These are phyloP conservation scores for Thunnus albacares DNA, from an alignment of 2,797 vertebrate genomes.

Conservation along the genomic window DNA sequence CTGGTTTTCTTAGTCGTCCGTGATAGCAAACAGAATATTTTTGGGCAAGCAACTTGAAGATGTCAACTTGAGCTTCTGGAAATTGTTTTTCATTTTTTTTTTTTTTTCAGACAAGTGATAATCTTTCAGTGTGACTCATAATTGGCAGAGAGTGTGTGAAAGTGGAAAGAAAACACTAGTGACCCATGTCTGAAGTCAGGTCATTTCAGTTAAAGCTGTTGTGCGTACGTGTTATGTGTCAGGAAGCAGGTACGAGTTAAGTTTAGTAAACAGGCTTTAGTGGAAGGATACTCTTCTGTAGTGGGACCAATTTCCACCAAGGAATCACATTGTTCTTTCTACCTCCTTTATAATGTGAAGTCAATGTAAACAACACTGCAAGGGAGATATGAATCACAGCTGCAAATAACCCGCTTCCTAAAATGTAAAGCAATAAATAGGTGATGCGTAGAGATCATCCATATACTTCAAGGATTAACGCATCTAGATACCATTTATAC, in stretches of 20 bases:
- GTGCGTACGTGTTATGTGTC: not conserved
- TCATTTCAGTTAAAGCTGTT: not conserved
- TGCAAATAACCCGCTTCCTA: not conserved
- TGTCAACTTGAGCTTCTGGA: no score
- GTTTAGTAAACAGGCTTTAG: not conserved
- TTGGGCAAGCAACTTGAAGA: no score
- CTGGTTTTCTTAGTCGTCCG: no score
- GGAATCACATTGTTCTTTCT: not conserved
- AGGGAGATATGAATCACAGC: not conserved
- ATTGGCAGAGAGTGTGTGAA: not conserved
- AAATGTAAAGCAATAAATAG: not conserved
- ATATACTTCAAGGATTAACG: not conserved
- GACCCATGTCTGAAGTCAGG: constrained; percentile 10
- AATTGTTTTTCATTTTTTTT: no score
- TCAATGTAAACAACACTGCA: not conserved
- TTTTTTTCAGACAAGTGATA: not conserved
- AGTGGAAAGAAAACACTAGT: constrained; percentile 4
- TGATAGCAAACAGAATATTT: no score
- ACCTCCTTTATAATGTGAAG: not conserved
- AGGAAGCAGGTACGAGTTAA: constrained; percentile 16
- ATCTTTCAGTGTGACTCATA: not conserved
- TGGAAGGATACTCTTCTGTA: not conserved
- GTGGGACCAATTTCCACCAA: not conserved
- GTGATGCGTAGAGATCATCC: not conserved
- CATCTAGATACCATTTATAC: not conserved